Base-by-base conservation (phyloP, 2,888 invertebrate genomes). In the Tetragonula carbonaria region DNA sequence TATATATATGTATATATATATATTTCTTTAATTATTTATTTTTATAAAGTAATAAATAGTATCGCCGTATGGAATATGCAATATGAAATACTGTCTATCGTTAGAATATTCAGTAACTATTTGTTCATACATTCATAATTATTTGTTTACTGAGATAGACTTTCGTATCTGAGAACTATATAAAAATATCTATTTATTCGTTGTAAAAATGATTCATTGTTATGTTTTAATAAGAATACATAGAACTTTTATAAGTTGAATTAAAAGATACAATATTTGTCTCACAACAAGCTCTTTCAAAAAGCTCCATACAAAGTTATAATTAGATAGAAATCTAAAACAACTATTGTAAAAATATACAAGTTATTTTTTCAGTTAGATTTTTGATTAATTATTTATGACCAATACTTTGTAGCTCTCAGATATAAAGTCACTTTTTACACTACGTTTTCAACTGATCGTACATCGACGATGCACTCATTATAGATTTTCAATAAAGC, bases 11-110 rank as follows among this genome's bases (percentile, higher is more conserved):
- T 62, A 55, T 72, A 63, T 55, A 53, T 57, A 70, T 75, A 55
- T 68, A 76, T 74, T 53, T 67, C 18, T 28, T 53, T 38, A 65
- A 33, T 68, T 75, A 82, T n/a, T 45, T 82, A 80, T 80, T 68
- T 86, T 59, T 79, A 87, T 87, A 90, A 91, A 90, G 90, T 88
- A 91, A 92, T 90, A 90, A 82, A 85, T 90, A 88, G 86, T 91
- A 92, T 90, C 90, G 92, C 91, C 91, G 89, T 92, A 86, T 86
- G 89, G 91, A 92, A 91, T 92, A 89, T 89, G 81, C 78, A 84
- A 85, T 89, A 86, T 83, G 86, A 90, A 92, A 90, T 91, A 91
- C 90, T 89, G 91, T 87, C 84, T 88, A 90, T 87, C 63, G 55
- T 88, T 82, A 85, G 82, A 87, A 85, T 90, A 89, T 89, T 86